phyloP scores from a whole-genome alignment of 1,140 invertebrate genomes.

The Hermetia illucens region DNA sequence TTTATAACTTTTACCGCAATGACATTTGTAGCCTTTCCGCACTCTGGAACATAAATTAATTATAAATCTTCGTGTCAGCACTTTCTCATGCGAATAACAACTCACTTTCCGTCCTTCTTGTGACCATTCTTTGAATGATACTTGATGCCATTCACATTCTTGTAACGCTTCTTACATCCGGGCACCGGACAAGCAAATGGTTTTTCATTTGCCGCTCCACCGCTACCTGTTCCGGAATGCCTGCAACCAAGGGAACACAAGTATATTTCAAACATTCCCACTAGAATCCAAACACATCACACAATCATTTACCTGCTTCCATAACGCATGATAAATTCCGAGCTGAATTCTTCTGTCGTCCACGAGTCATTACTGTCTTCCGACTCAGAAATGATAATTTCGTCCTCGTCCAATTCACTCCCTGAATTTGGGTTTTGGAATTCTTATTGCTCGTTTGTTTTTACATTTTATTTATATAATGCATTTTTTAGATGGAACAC shows the following conservation, averaged over 20 bases:
- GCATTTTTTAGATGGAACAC: too few relatives aligned
- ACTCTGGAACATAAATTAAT: constrained; percentile 34
- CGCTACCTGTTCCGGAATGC: constrained; percentile 29
- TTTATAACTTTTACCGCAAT: constrained; percentile 72
- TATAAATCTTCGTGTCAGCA: neutral
- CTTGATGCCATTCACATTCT: constrained; percentile 78
- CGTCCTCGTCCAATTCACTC: constrained; percentile 50
- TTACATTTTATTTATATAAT: neutral
- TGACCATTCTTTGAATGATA: constrained; percentile 77
- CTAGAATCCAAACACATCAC: neutral
- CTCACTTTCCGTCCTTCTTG: constrained; percentile 65
- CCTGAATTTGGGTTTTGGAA: constrained; percentile 26
- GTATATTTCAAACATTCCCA: neutral
- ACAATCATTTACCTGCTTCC: constrained; percentile 43
- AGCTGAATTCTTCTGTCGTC: constrained; percentile 63
- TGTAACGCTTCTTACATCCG: constrained; percentile 75
- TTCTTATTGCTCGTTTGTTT: neutral
- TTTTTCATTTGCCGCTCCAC: constrained; percentile 43
- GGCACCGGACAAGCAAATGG: constrained; percentile 69
- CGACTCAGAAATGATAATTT: constrained; percentile 43
- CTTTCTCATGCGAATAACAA: constrained; percentile 11
- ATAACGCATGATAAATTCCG: constrained; percentile 59
- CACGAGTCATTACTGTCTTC: constrained; percentile 72
- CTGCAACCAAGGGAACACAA: constrained; percentile 9
- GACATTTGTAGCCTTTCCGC: constrained; percentile 61